Evolutionary conservation across 2,888 invertebrate species (phyloP), one percentile per base, ranked within the genome.

Genomic region (Celastrina argiolus): DNA sequence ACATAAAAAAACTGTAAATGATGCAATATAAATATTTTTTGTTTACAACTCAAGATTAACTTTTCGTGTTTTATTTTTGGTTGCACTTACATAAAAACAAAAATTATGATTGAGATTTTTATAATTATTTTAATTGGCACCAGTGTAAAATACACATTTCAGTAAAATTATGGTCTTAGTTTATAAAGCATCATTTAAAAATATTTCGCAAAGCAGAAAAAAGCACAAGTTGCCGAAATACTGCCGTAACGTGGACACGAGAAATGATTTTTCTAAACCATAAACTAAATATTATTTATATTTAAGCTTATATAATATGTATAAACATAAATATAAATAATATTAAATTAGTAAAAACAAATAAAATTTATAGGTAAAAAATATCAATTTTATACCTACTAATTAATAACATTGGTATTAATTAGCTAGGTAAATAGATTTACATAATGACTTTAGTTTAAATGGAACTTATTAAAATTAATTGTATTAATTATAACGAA

Each of bases 121-220:
- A n/a, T n/a, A n/a, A n/a, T n/a, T n/a, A n/a, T n/a, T n/a, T n/a
- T n/a, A n/a, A n/a, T n/a, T n/a, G n/a, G n/a, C n/a, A n/a, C n/a
- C n/a, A n/a, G n/a, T n/a, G n/a, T n/a, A n/a, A n/a, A n/a, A n/a
- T n/a, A n/a, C n/a, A n/a, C n/a, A n/a, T n/a, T n/a, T n/a, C n/a
- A 42, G 4, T 5, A 5, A 14, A 14, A 39, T 7, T 41, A 12
- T 28, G 2, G 5, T 28, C 10, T 31, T 18, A 36, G 36, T 39
- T 63, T 31, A 51, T 51, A 64, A 64, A 64, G 64, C 64, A 51
- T 45, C 51, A 64, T 56, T 51, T 34, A 8, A 18, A 18, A 36
- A 51, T 7, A 45, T 18, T 8, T 45, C 45, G 45, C 45, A 45
- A 45, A 45, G 45, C 45, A 45, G 18, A 2, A 45, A 45, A 16